Percentiles rank a stretch among this genome's conserved stretches.
phyloP scores from a whole-genome alignment of 2,888 invertebrate genomes.

The Prosapia bicincta region DNA sequence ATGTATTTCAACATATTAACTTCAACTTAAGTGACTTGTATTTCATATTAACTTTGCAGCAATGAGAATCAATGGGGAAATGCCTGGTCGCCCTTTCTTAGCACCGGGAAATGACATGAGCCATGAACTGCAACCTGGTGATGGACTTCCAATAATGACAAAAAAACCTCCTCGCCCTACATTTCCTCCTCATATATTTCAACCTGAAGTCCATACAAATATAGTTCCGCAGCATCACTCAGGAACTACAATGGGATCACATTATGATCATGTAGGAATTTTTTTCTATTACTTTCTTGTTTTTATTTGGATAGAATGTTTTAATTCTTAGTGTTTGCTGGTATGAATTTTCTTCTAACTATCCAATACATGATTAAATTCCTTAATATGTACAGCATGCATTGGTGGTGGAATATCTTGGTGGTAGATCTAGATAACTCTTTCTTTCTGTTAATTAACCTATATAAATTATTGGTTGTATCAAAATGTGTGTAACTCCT shows the following conservation, averaged over 20 bases:
- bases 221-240: conserved; percentile 32
- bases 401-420: too few species aligned
- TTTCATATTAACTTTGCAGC: conserved; percentile 17
- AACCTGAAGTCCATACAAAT: conserved; percentile 18
- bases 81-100: conserved; percentile 35
- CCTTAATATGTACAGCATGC: too few species aligned
- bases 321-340: too few species aligned
- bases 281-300: not conserved
- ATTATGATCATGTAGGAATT: conserved; percentile 27
- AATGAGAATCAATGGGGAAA: conserved; percentile 35
- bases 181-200: conserved; percentile 12
- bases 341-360: too few species aligned
- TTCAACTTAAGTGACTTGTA: too few species aligned
- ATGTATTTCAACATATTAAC: too few species aligned
- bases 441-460: too few species aligned
- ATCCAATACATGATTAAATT: too few species aligned
- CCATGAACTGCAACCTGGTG: conserved; percentile 58
- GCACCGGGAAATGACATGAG: conserved; percentile 58
- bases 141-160: conserved; percentile 42
- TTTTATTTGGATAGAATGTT: not conserved
- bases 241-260: conserved; percentile 33
- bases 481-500: too few species aligned
- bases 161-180: conserved; percentile 29
- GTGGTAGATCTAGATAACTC: too few species aligned
- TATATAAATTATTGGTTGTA: too few species aligned